These are phyloP conservation scores for Microctenopoma steveboyesi DNA, from an alignment of 2,797 vertebrate species.

Conservation along the genomic window DNA sequence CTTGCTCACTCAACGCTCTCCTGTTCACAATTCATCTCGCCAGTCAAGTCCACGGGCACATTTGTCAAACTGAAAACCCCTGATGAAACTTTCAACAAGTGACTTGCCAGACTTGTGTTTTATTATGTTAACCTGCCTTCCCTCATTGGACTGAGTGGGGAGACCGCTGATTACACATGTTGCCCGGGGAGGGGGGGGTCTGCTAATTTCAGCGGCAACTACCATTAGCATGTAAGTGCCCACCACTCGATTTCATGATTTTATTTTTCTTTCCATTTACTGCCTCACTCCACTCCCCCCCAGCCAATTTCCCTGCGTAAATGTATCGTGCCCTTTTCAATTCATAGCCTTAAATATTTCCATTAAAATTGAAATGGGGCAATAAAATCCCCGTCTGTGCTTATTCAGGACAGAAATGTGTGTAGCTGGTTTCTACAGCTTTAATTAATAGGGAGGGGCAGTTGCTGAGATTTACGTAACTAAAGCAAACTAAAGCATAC, in stretches of 20 bases:
- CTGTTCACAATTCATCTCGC: constrained; percentile 45
- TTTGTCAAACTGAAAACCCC: constrained; percentile 61
- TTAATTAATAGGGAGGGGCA: constrained; percentile 56
- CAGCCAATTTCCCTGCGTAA: constrained; percentile 65
- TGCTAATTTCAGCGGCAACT: constrained; percentile 74
- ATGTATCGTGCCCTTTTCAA: constrained; percentile 74
- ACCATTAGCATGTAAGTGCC: constrained; percentile 76
- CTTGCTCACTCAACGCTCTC: constrained; percentile 18
- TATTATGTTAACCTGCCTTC: constrained; percentile 71
- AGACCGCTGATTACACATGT: constrained; percentile 73
- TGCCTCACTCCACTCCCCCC: constrained; percentile 38
- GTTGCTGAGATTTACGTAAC: constrained; percentile 33
- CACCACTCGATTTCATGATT: constrained; percentile 54
- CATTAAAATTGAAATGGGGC: constrained; percentile 73
- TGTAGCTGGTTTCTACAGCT: constrained; percentile 49
- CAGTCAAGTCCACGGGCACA: constrained; percentile 55
- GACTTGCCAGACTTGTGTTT: constrained; percentile 56
- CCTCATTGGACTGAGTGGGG: constrained; percentile 61
- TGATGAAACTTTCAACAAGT: constrained; percentile 47
- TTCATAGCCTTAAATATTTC: constrained; percentile 76
- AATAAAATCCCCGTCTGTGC: constrained; percentile 60
- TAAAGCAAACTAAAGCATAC: not conserved
- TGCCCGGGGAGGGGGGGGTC: constrained; percentile 47
- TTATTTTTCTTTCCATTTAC: constrained; percentile 60
- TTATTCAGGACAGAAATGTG: constrained; percentile 55